Percentiles rank a stretch among this genome's conserved stretches.
These are phyloP conservation scores for Myotis daubentonii DNA, from an alignment of 2,797 vertebrate genomes.

Conservation along the genomic window DNA sequence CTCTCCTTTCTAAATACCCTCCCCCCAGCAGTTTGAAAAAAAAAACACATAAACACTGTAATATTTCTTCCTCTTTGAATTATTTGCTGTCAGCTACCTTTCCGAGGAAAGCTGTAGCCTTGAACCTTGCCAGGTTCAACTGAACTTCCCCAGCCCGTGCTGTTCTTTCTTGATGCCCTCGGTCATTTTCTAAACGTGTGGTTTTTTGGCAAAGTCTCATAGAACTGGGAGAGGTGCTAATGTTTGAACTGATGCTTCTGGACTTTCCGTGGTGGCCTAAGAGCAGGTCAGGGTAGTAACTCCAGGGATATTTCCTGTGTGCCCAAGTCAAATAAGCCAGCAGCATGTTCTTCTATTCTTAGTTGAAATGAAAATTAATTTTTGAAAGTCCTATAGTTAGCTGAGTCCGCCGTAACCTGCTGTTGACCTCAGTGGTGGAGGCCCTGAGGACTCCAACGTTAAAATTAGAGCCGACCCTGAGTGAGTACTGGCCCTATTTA, in stretches of 20 bases:
- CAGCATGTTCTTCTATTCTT: conserved; percentile 55
- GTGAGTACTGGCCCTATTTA: conserved; percentile 43
- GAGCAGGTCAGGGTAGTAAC: conserved; percentile 24
- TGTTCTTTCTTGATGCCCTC: background rate
- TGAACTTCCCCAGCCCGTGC: background rate
- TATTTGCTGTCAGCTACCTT: background rate
- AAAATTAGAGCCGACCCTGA: conserved; percentile 67
- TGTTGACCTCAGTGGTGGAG: conserved; percentile 54
- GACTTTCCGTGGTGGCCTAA: conserved; percentile 60
- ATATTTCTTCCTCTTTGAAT: background rate
- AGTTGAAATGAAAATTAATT: conserved; percentile 62
- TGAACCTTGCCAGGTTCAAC: background rate
- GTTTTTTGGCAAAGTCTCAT: background rate
- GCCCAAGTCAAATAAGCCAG: conserved; percentile 28
- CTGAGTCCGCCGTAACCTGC: conserved; percentile 31
- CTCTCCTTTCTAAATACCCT: background rate
- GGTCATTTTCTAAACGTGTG: background rate
- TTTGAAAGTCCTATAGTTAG: conserved; percentile 34
- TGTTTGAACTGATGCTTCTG: conserved; percentile 62
- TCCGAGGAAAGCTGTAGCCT: background rate
- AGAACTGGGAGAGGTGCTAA: background rate
- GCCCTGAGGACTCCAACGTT: conserved; percentile 34
- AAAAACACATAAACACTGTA: background rate
- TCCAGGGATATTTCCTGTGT: conserved; percentile 20
- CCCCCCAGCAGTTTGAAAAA: background rate